phyloP scores from a whole-genome alignment of 2,113 vertebrate genomes.

The Rhinoptilus africanus region DNA sequence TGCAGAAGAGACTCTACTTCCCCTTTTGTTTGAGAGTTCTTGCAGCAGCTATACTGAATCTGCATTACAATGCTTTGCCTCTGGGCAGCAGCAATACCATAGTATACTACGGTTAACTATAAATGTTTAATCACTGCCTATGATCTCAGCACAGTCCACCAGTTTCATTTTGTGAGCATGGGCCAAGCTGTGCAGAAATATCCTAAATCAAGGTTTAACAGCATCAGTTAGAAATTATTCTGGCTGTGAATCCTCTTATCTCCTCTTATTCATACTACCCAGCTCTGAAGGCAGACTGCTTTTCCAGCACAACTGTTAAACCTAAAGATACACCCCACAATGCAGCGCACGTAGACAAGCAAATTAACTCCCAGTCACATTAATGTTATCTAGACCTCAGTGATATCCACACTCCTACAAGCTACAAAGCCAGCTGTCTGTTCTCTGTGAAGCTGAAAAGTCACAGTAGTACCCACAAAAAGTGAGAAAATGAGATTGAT shows the following conservation, averaged over 20 bases:
- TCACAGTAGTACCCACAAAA: not conserved
- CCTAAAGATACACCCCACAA: slow-evolving; percentile 20
- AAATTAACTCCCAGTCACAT: slow-evolving; percentile 41
- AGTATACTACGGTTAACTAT: not conserved
- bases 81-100: slow-evolving; percentile 44
- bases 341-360: slow-evolving; percentile 36
- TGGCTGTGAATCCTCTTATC: slow-evolving; percentile 41
- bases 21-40: slow-evolving; percentile 19
- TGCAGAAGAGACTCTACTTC: not conserved
- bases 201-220: slow-evolving; percentile 49
- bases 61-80: slow-evolving; percentile 55
- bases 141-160: slow-evolving; percentile 36
- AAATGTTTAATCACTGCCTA: slow-evolving; percentile 45
- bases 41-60: slow-evolving; percentile 30
- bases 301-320: not conserved
- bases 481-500: slow-evolving; percentile 11
- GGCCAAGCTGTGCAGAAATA: slow-evolving; percentile 17
- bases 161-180: slow-evolving; percentile 38
- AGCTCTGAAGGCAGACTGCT: slow-evolving; percentile 2
- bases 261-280: slow-evolving; percentile 25
- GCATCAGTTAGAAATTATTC: slow-evolving; percentile 48
- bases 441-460: slow-evolving; percentile 30
- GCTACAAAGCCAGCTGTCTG: slow-evolving; percentile 1
- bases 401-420: slow-evolving; percentile 27
- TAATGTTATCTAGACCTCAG: slow-evolving; percentile 33